phyloP scores from a whole-genome alignment of 2,888 invertebrate species.

The Xylophagus ater region DNA sequence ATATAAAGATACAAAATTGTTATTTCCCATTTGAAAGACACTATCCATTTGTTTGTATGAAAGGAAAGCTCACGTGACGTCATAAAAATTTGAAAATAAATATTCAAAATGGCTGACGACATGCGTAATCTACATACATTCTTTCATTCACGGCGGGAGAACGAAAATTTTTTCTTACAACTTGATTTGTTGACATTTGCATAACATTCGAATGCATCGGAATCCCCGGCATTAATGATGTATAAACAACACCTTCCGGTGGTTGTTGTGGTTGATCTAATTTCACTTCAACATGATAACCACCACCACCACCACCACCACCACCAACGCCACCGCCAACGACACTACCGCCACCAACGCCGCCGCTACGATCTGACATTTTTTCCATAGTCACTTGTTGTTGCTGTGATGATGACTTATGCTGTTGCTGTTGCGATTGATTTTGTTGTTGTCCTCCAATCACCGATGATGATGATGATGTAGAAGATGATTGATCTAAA shows the following conservation, averaged over 20 bases:
- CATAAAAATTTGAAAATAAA: too few relatives aligned
- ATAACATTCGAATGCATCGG: slow-evolving; percentile 34
- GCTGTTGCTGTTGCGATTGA: slow-evolving; percentile 20
- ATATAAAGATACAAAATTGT: too few relatives aligned
- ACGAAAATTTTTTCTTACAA: slow-evolving; percentile 9
- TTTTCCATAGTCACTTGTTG: slow-evolving; percentile 38
- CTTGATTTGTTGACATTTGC: slow-evolving; percentile 20
- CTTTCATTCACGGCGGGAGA: too few relatives aligned
- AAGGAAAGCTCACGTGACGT: too few relatives aligned
- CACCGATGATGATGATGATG: slow-evolving; percentile 12
- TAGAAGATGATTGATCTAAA: slow-evolving; percentile 32
- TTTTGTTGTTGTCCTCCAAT: slow-evolving; percentile 21
- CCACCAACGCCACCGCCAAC: too few relatives aligned
- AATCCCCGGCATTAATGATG: slow-evolving; percentile 32
- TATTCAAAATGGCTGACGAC: too few relatives aligned
- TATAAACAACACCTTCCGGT: slow-evolving; percentile 33
- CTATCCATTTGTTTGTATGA: too few relatives aligned
- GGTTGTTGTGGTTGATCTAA: slow-evolving; percentile 28
- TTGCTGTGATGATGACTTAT: slow-evolving; percentile 22
- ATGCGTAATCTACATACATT: too few relatives aligned
- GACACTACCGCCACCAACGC: too few relatives aligned
- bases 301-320: too few relatives aligned
- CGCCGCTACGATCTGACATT: slow-evolving; percentile 31
- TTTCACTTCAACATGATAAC: slow-evolving; percentile 35
- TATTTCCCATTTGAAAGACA: too few relatives aligned